Evolutionary conservation across 2,113 vertebrate genomes (phyloP).

Genomic region (Spilogale gracilis): DNA sequence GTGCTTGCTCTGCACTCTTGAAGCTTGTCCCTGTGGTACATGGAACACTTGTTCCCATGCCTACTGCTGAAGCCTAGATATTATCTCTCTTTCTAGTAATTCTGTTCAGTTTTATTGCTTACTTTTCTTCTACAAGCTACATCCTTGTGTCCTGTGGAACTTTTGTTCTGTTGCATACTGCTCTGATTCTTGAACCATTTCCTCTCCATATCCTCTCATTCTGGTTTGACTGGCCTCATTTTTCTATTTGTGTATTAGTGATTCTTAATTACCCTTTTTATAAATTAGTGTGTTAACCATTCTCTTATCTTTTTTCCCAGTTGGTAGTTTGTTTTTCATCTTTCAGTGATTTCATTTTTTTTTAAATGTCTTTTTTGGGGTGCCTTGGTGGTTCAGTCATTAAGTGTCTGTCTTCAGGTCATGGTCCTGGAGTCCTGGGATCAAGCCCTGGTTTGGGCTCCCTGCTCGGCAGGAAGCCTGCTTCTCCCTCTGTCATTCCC

Average conservation of each 20-base stretch:
- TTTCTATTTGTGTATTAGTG: constrained; percentile 18
- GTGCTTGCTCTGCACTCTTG: neutral
- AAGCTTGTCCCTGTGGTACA: neutral
- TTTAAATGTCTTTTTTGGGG: neutral
- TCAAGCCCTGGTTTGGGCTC: too few relatives aligned
- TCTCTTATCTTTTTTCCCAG: neutral
- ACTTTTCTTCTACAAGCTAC: neutral
- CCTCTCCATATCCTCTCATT: neutral
- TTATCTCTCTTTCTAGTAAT: neutral
- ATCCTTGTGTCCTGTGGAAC: constrained; percentile 29
- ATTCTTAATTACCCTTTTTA: constrained; percentile 49
- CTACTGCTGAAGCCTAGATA: neutral
- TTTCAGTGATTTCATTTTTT: constrained; percentile 49
- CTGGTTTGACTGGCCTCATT: constrained; percentile 17
- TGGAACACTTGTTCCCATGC: neutral
- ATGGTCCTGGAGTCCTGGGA: too few relatives aligned
- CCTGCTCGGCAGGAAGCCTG: too few relatives aligned
- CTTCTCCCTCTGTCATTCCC: too few relatives aligned
- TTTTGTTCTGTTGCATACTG: neutral
- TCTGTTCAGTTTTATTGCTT: constrained; percentile 19
- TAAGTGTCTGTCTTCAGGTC: too few relatives aligned
- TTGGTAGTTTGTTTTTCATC: constrained; percentile 37
- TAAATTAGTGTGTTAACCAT: constrained; percentile 4
- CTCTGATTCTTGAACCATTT: constrained; percentile 3
- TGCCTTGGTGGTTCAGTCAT: too few relatives aligned